These are phyloP conservation scores for Pachycephala philippinensis DNA, from an alignment of 2,113 vertebrate genomes.

Conservation along the genomic window DNA sequence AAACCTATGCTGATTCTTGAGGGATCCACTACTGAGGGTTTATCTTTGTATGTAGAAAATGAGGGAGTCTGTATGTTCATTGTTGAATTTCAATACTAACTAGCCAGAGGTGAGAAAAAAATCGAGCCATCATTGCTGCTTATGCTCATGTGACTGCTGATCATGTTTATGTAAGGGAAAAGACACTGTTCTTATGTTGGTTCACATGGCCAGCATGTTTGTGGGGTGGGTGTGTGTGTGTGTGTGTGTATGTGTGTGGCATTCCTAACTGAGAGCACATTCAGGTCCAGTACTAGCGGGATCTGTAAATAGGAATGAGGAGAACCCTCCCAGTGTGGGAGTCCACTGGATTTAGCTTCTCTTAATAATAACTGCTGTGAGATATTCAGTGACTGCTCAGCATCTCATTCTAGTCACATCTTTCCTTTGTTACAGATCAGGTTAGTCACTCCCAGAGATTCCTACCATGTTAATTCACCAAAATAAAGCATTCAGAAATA, in stretches of 20 bases:
- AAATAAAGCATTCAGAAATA: background rate
- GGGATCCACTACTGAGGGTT: background rate
- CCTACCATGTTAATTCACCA: background rate
- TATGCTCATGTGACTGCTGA: background rate
- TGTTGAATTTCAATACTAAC: background rate
- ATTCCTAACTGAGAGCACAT: background rate
- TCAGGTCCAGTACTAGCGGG: background rate
- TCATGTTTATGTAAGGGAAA: background rate
- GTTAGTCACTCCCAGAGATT: background rate
- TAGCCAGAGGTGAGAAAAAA: background rate
- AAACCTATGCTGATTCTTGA: background rate
- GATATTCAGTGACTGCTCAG: background rate
- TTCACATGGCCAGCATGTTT: background rate
- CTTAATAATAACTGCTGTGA: fast-evolving
- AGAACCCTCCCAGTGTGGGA: background rate
- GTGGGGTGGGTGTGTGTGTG: too few species aligned
- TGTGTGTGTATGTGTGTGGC: background rate
- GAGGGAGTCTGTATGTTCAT: background rate
- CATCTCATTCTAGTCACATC: background rate
- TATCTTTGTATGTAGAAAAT: background rate
- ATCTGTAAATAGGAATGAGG: background rate
- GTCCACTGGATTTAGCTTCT: background rate
- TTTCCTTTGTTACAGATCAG: background rate
- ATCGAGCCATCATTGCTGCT: background rate
- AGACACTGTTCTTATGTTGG: background rate